A percentile compares a stretch with the other conserved stretches of the same genome.
Conservation (phyloP, 2,888 invertebrate species). For the Mythimna impura region DNA sequence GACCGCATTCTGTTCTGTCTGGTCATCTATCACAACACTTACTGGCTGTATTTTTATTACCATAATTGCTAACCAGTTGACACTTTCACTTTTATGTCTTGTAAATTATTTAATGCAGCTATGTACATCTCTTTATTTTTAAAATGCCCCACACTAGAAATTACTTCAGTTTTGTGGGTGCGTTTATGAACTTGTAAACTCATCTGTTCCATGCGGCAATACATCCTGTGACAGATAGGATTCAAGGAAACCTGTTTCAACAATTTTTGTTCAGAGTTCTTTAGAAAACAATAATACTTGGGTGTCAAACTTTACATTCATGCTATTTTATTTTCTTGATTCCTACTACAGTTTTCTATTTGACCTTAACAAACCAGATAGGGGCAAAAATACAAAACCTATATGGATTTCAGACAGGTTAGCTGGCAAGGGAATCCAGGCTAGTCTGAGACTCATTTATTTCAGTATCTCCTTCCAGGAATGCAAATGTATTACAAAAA, state of each 20-base stretch:
- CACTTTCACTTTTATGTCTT: not conserved
- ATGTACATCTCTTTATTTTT: not conserved
- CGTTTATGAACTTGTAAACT: too few relatives aligned
- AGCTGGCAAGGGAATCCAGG: not conserved
- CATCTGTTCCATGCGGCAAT: too few relatives aligned
- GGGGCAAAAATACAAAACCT: not conserved
- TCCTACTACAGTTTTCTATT: not conserved
- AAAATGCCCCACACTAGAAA: too few relatives aligned
- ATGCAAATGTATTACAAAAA: not conserved
- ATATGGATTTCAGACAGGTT: not conserved
- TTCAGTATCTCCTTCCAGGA: not conserved
- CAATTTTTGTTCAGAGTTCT: too few relatives aligned
- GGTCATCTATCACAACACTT: not conserved
- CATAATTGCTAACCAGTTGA: not conserved
- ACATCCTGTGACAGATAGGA: too few relatives aligned
- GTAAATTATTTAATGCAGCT: not conserved
- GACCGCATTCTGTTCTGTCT: constrained; percentile 6
- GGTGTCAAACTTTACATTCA: not conserved
- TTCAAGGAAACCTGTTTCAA: too few relatives aligned
- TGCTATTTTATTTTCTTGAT: not conserved
- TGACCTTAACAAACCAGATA: not conserved
- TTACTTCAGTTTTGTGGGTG: too few relatives aligned
- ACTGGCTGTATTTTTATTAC: not conserved
- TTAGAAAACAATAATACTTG: not conserved
- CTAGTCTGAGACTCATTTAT: too few relatives aligned